Evolutionary conservation across 1,140 invertebrate species (phyloP).

Genomic region (Streblospio benedicti): DNA sequence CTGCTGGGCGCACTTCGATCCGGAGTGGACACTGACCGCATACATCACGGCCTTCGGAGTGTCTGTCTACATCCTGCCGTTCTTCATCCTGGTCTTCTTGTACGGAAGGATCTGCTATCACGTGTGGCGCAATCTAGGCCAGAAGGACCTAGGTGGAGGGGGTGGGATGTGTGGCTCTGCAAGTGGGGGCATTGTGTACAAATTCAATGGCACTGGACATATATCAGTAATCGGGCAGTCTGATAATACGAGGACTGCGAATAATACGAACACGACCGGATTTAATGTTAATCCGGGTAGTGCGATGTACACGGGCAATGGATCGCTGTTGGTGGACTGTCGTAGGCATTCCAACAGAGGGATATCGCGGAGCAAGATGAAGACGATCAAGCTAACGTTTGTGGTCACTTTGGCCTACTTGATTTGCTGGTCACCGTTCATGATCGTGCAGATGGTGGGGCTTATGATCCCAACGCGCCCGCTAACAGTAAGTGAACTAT

Average conservation of each 20-base stretch:
- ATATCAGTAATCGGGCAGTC: not conserved
- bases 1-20: slow-evolving; percentile 51
- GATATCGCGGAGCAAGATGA: slow-evolving; percentile 43
- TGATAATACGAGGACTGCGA: no score
- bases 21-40: no score
- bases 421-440: slow-evolving; percentile 63
- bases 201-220: slow-evolving; percentile 1
- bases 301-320: no score
- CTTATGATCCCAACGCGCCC: slow-evolving; percentile 28
- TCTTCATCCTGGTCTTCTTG: slow-evolving; percentile 22
- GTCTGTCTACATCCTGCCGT: slow-evolving; percentile 24
- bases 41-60: no score
- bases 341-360: slow-evolving; percentile 29
- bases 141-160: no score
- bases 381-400: slow-evolving; percentile 47
- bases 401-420: slow-evolving; percentile 54
- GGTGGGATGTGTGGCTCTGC: not conserved
- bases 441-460: slow-evolving; percentile 49
- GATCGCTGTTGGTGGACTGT: slow-evolving; percentile 9
- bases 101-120: slow-evolving; percentile 28
- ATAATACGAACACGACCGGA: no score
- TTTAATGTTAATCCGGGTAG: no score
- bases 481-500: slow-evolving; percentile 23
- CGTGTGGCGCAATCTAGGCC: no score
- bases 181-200: not conserved